These are phyloP conservation scores for Sisyra terminalis DNA, from an alignment of 2,888 invertebrate species.

Conservation along the genomic window DNA sequence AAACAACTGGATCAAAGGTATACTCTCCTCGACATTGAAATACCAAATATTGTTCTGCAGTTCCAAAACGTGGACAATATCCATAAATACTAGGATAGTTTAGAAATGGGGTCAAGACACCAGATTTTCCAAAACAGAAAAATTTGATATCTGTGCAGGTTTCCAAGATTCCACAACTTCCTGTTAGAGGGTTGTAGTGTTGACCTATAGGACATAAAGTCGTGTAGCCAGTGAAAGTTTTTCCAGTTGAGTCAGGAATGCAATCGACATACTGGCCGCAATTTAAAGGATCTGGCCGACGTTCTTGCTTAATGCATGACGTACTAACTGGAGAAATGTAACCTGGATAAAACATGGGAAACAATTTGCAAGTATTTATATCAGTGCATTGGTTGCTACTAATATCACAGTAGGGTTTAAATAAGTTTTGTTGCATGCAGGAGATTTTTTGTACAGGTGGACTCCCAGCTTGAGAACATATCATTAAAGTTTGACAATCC, in stretches of 20 bases:
- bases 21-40: neutral
- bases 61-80: constrained; percentile 2
- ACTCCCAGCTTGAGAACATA: neutral
- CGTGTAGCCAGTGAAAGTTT: neutral
- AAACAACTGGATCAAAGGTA: constrained; percentile 3
- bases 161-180: neutral
- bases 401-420: constrained; percentile 4
- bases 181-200: neutral
- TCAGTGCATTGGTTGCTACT: neutral
- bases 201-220: neutral
- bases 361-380: neutral
- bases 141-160: neutral
- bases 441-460: neutral
- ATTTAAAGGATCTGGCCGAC: constrained; percentile 7
- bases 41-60: neutral
- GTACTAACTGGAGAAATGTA: neutral
- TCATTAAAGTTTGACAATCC: constrained; percentile 8
- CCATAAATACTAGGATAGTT: constrained; percentile 5
- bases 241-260: neutral
- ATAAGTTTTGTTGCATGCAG: neutral
- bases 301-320: neutral
- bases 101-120: constrained; percentile 4
- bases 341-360: too few relatives aligned
- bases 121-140: neutral
- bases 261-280: constrained; percentile 7